phyloP scores from a whole-genome alignment of 2,888 invertebrate species.

The Elmis aenea region DNA sequence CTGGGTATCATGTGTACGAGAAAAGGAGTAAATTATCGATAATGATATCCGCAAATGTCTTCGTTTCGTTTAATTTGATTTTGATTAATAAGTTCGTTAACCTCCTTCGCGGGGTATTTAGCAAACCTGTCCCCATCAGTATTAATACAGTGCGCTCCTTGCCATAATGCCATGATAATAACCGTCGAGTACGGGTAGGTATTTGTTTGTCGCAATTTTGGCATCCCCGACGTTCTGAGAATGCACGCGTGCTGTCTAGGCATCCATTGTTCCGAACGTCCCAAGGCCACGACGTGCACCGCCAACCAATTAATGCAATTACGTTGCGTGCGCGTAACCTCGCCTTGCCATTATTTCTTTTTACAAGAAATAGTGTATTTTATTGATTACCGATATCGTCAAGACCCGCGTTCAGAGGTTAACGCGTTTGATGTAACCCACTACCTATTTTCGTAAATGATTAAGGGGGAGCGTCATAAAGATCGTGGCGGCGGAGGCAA shows the following conservation, averaged over 20 bases:
- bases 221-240: slow-evolving; percentile 32
- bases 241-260: slow-evolving; percentile 29
- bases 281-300: slow-evolving; percentile 30
- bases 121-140: too few species aligned
- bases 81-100: too few species aligned
- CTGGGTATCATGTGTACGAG: too few species aligned
- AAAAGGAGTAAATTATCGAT: too few species aligned
- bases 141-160: too few species aligned
- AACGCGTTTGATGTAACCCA: too few species aligned
- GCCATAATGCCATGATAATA: slow-evolving; percentile 16
- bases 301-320: slow-evolving; percentile 28
- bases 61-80: too few species aligned
- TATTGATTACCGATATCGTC: not conserved
- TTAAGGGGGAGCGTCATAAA: too few species aligned
- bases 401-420: not conserved
- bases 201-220: slow-evolving; percentile 31
- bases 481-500: too few species aligned
- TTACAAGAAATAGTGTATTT: not conserved
- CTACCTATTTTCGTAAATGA: too few species aligned
- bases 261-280: slow-evolving; percentile 25
- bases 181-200: slow-evolving; percentile 10
- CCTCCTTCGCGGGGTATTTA: too few species aligned
- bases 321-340: slow-evolving; percentile 19
- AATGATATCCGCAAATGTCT: too few species aligned
- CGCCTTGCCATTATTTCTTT: not conserved